These are phyloP conservation scores for Stercorarius parasiticus DNA, from an alignment of 2,113 vertebrate species.

Conservation along the genomic window DNA sequence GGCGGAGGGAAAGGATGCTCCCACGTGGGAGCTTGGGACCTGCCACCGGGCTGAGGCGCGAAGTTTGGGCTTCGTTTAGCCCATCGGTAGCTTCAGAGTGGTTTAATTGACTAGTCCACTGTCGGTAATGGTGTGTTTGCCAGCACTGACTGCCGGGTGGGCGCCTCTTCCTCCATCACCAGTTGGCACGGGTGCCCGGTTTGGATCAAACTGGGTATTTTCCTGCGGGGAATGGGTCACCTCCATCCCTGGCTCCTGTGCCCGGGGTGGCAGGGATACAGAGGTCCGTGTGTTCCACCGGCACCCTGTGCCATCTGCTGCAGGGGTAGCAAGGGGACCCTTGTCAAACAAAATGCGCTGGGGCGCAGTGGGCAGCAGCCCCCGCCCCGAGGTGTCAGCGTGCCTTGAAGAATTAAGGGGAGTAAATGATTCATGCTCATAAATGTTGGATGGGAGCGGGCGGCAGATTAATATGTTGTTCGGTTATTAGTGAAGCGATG, in stretches of 20 bases:
- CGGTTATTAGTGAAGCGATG: background rate
- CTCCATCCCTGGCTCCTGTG: background rate
- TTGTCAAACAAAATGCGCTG: fast-evolving
- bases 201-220: background rate
- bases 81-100: slow-evolving; percentile 78
- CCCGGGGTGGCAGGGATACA: fast-evolving
- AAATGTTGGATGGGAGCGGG: background rate
- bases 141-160: background rate
- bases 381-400: fast-evolving
- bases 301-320: fast-evolving
- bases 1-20: background rate
- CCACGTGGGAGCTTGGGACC: background rate
- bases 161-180: background rate
- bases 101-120: slow-evolving; percentile 80
- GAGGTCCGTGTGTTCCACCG: fast-evolving
- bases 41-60: slow-evolving; percentile 59
- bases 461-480: background rate
- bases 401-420: background rate
- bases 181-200: background rate
- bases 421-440: slow-evolving; percentile 39
- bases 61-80: slow-evolving; percentile 77
- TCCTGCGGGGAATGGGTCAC: background rate
- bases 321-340: background rate
- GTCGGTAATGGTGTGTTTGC: slow-evolving; percentile 75
- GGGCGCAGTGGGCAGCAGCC: background rate